Conservation (phyloP, 2,797 vertebrate genomes). For the Sarcoramphus papa region DNA sequence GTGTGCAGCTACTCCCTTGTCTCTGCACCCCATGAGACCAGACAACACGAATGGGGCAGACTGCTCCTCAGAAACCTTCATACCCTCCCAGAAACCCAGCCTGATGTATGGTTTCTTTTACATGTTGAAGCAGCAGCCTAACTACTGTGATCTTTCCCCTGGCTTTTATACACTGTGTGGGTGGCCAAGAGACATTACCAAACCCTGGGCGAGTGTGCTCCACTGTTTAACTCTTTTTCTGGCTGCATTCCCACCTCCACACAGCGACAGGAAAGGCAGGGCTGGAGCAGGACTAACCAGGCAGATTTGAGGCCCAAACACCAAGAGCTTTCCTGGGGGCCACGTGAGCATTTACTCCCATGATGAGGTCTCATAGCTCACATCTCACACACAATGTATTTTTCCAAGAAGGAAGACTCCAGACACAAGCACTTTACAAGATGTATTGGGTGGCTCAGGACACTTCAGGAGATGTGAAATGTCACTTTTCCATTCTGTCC, state of each 20-base stretch:
- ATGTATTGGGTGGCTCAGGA: not conserved
- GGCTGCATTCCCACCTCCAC: not conserved
- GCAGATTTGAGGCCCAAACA: not conserved
- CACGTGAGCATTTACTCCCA: rapidly evolving
- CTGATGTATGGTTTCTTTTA: not conserved
- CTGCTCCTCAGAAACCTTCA: not conserved
- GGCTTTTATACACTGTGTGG: not conserved
- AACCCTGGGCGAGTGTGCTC: not conserved
- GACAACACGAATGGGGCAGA: rapidly evolving
- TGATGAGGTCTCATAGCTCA: not conserved
- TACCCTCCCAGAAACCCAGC: rapidly evolving
- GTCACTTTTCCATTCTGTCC: not conserved
- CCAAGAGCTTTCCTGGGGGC: not conserved
- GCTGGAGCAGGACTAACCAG: not conserved
- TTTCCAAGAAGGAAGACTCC: not conserved
- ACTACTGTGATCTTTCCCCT: not conserved
- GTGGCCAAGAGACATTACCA: not conserved
- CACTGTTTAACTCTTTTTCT: not conserved
- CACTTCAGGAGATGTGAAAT: not conserved
- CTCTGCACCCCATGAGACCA: rapidly evolving
- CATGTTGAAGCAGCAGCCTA: not conserved
- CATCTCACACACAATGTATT: not conserved
- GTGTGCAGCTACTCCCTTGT: not conserved
- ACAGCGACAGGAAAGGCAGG: not conserved
- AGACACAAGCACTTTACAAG: not conserved